phyloP scores from a whole-genome alignment of 2,888 invertebrate genomes.

The Margaritifera margaritifera region DNA sequence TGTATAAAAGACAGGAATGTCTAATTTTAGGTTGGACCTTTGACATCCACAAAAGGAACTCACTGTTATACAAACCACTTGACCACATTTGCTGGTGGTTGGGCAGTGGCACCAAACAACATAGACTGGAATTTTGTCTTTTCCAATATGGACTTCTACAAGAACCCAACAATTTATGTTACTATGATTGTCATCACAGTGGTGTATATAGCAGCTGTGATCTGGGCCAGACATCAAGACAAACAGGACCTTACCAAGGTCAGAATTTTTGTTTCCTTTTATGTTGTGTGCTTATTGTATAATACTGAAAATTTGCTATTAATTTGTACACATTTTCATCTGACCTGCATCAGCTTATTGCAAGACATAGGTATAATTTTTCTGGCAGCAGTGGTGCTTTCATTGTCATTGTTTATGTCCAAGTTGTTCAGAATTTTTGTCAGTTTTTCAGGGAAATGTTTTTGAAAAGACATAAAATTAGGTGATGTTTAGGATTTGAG shows the following conservation, averaged over 20 bases:
- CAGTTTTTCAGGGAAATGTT: too few species aligned
- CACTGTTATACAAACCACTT: slow-evolving; percentile 71
- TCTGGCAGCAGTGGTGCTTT: too few species aligned
- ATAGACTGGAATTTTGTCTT: slow-evolving; percentile 75
- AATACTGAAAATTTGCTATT: too few species aligned
- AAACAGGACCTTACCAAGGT: slow-evolving; percentile 72
- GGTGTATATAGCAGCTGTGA: slow-evolving; percentile 69
- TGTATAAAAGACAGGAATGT: neutral
- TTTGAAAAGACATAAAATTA: too few species aligned
- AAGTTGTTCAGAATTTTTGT: too few species aligned
- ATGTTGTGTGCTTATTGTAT: too few species aligned
- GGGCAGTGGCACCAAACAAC: slow-evolving; percentile 74
- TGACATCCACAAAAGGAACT: slow-evolving; percentile 43
- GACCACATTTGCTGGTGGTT: slow-evolving; percentile 74
- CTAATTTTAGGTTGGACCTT: slow-evolving; percentile 38
- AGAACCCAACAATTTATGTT: slow-evolving; percentile 74
- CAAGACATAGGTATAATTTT: too few species aligned
- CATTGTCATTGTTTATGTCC: too few species aligned
- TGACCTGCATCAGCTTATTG: too few species aligned
- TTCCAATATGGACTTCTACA: slow-evolving; percentile 72
- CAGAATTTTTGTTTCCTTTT: slow-evolving; percentile 15
- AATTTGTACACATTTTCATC: too few species aligned
- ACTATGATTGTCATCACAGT: slow-evolving; percentile 71
- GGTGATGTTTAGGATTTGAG: too few species aligned
- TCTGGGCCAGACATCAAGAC: slow-evolving; percentile 74